phyloP scores from a whole-genome alignment of 2,888 invertebrate genomes.

The Dicyrtoma fusca region DNA sequence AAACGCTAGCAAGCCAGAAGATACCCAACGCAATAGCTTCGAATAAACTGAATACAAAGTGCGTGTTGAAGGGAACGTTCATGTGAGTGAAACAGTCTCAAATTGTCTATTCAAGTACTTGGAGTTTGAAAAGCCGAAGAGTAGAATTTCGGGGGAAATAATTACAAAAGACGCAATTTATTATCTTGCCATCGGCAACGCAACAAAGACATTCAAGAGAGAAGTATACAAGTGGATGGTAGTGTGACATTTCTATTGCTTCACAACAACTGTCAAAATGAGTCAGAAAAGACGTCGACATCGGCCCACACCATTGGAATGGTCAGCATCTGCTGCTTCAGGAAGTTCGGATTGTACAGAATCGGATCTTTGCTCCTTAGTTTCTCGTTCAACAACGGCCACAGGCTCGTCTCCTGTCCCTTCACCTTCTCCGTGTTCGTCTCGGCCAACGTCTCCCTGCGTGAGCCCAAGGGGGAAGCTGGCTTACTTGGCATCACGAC shows the following conservation, averaged over 20 bases:
- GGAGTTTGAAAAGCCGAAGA: too few relatives aligned
- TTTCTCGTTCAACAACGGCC: conserved; percentile 35
- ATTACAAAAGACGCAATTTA: too few relatives aligned
- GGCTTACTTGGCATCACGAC: conserved; percentile 80
- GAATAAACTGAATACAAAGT: too few relatives aligned
- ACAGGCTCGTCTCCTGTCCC: conserved; percentile 38
- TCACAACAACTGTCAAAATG: conserved; percentile 29
- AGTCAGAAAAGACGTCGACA: conserved; percentile 41
- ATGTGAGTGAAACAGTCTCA: too few relatives aligned
- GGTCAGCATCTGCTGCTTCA: conserved; percentile 45
- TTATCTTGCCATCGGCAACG: too few relatives aligned
- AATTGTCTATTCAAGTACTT: too few relatives aligned
- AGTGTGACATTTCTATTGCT: not conserved
- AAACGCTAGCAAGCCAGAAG: too few relatives aligned
- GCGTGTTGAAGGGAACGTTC: too few relatives aligned
- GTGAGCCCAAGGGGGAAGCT: conserved; percentile 51
- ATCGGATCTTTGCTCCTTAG: conserved; percentile 30
- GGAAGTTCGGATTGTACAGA: conserved; percentile 41
- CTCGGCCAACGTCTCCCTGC: conserved; percentile 38
- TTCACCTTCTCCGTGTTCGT: conserved; percentile 37
- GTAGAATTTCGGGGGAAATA: too few relatives aligned
- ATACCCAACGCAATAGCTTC: too few relatives aligned
- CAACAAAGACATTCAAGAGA: too few relatives aligned
- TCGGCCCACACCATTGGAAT: conserved; percentile 41
- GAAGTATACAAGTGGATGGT: too few relatives aligned